phyloP scores from a whole-genome alignment of 2,797 vertebrate species.

The Tadarida brasiliensis region DNA sequence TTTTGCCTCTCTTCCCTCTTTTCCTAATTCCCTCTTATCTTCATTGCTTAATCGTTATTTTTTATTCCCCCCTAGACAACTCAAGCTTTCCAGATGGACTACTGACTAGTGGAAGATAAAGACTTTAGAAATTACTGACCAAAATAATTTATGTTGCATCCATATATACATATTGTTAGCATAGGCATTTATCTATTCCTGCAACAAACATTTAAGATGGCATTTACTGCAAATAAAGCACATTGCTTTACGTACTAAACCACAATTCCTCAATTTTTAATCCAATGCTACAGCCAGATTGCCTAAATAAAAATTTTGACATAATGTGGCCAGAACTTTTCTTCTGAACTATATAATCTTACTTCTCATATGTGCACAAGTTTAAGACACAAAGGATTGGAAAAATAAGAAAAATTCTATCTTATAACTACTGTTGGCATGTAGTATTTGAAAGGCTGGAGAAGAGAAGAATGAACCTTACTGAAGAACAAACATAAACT shows the following conservation, averaged over 20 bases:
- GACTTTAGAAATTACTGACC: constrained; percentile 2
- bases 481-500: background rate
- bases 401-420: constrained; percentile 32
- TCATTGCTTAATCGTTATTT: background rate
- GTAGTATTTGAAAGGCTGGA: background rate
- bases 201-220: constrained; percentile 16
- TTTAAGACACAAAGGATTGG: constrained; percentile 24
- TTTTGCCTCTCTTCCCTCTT: background rate
- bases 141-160: constrained; percentile 1
- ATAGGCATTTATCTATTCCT: constrained; percentile 17
- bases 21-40: background rate
- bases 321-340: background rate
- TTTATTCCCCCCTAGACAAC: background rate
- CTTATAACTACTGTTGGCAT: background rate
- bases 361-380: constrained; percentile 1
- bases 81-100: background rate
- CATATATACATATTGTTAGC: background rate
- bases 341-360: background rate
- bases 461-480: background rate
- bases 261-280: constrained; percentile 50
- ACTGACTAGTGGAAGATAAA: background rate
- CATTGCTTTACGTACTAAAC: background rate
- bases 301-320: constrained; percentile 29
- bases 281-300: background rate
- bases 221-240: background rate